Conservation (phyloP, 2,797 vertebrate species). For the Sebastes hubbsi region DNA sequence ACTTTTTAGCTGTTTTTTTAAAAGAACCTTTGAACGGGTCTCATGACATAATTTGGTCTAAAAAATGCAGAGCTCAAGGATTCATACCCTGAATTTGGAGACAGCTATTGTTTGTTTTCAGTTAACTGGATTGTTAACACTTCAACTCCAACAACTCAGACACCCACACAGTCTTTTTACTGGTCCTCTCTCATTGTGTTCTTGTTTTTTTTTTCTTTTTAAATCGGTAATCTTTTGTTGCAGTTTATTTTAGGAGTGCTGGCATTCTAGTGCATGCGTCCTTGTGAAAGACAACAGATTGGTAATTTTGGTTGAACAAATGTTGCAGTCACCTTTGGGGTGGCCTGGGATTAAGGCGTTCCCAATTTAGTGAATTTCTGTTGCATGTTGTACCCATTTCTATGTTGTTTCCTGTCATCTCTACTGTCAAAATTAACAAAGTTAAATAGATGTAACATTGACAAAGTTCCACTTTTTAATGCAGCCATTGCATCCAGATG, state of each 20-base stretch:
- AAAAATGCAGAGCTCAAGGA: neutral
- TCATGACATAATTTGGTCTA: neutral
- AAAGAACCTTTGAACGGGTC: neutral
- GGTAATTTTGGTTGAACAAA: neutral
- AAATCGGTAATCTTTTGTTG: neutral
- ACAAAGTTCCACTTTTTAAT: neutral
- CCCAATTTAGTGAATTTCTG: neutral
- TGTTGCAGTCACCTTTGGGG: neutral
- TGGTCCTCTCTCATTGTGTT: neutral
- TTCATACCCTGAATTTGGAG: neutral
- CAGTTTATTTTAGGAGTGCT: neutral
- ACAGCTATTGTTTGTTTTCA: neutral
- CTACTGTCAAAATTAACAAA: neutral
- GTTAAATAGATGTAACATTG: neutral
- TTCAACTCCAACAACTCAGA: neutral
- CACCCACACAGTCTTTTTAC: neutral
- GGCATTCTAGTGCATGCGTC: neutral
- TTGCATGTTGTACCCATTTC: neutral
- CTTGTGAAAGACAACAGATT: neutral
- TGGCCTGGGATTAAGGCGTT: neutral
- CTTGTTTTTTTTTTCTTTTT: neutral
- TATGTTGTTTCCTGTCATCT: neutral
- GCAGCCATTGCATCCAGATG: neutral
- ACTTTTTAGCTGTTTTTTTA: neutral
- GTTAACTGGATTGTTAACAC: slow-evolving; percentile 1